Conservation (phyloP, 2,797 vertebrate species). For the Chaunax sp. region DNA sequence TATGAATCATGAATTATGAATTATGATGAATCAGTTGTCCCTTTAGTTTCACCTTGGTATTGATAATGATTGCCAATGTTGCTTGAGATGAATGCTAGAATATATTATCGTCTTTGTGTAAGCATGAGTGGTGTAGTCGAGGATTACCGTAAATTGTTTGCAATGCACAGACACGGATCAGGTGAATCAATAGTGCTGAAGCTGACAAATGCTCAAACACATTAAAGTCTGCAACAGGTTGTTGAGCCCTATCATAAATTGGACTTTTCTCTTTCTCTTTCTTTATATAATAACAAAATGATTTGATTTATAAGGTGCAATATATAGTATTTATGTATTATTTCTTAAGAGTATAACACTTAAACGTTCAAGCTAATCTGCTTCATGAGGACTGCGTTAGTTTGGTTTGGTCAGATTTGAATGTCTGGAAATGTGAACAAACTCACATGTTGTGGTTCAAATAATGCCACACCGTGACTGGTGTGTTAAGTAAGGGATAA, state of each 20-base stretch:
- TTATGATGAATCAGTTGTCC: background rate
- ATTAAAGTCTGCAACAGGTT: background rate
- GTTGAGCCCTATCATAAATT: too few relatives aligned
- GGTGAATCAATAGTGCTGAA: background rate
- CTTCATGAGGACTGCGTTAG: background rate
- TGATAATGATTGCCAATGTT: background rate
- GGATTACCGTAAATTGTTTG: background rate
- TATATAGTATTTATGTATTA: too few relatives aligned
- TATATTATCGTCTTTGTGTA: background rate
- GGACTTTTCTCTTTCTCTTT: too few relatives aligned
- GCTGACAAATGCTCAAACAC: background rate
- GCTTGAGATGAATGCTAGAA: background rate
- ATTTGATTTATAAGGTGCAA: too few relatives aligned
- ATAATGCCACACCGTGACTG: too few relatives aligned
- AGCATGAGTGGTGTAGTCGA: background rate
- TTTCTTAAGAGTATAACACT: too few relatives aligned
- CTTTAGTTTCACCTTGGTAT: conserved; percentile 3
- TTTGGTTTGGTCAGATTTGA: conserved; percentile 5
- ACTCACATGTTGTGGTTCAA: too few relatives aligned
- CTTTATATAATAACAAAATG: too few relatives aligned
- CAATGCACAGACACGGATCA: background rate
- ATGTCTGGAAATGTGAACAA: background rate
- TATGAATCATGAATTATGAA: background rate
- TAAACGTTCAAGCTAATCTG: too few relatives aligned
- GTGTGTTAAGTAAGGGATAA: too few relatives aligned